These are phyloP conservation scores for Palythoa grandiflora DNA, from an alignment of 92 coral and sea anemone genomes.

Conservation along the genomic window DNA sequence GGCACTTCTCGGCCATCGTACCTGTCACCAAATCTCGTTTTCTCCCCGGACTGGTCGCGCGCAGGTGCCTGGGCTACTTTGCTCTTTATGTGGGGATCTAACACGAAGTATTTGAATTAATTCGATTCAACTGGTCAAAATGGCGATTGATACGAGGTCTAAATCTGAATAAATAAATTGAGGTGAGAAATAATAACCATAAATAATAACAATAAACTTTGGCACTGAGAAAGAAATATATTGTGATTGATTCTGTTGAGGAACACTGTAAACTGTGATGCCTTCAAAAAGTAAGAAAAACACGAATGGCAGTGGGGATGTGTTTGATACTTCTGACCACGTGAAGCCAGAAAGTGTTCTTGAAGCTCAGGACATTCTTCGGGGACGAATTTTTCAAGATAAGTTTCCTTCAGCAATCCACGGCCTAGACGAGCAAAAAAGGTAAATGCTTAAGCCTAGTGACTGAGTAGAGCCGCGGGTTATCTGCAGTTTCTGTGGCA, in stretches of 20 bases:
- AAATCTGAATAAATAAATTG: no score
- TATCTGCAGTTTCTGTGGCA: background rate
- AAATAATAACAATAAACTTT: no score
- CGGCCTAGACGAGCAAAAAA: conserved; percentile 82
- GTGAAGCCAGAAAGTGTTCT: conserved; percentile 46
- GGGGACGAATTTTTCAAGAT: conserved; percentile 84
- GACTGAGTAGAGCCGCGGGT: background rate
- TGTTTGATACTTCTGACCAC: conserved; percentile 10
- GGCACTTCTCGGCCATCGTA: no score
- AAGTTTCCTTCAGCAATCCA: conserved; percentile 65
- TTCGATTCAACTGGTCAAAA: no score
- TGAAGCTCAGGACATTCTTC: conserved; percentile 66
- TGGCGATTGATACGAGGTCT: no score
- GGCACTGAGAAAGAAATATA: background rate
- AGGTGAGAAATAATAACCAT: no score
- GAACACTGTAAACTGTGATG: conserved; percentile 2
- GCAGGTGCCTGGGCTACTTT: no score
- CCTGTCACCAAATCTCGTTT: no score
- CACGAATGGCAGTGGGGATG: background rate
- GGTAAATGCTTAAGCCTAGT: conserved; percentile 44
- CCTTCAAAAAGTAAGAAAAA: conserved; percentile 44
- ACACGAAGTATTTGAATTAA: no score
- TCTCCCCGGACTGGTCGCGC: no score
- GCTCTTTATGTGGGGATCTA: no score
- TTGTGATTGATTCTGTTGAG: conserved; percentile 9